Evolutionary conservation across 2,888 invertebrate genomes (phyloP).

Genomic region (Cheiracanthium punctorium): DNA sequence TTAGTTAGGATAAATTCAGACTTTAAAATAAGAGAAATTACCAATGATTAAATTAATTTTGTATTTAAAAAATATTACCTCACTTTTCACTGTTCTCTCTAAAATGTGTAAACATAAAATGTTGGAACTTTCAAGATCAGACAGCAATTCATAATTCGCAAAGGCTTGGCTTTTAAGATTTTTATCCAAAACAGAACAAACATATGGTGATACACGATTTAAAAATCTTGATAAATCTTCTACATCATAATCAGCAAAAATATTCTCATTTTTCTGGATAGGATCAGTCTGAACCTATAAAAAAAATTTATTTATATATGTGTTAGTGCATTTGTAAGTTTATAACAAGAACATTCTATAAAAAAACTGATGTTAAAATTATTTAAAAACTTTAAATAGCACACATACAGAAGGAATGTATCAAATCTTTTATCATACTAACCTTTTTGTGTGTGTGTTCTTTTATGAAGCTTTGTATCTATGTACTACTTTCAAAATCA

Average conservation of each 20-base stretch:
- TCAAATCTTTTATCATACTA: neutral
- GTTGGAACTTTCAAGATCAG: conserved; percentile 33
- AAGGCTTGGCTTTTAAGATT: conserved; percentile 55
- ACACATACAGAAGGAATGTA: neutral
- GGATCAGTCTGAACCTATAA: conserved; percentile 61
- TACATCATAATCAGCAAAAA: conserved; percentile 44
- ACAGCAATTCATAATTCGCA: conserved; percentile 42
- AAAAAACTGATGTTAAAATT: neutral
- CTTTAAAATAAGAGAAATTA: too few relatives aligned
- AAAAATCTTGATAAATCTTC: conserved; percentile 37
- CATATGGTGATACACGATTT: conserved; percentile 38
- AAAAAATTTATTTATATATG: neutral
- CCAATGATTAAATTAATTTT: too few relatives aligned
- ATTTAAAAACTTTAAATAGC: neutral
- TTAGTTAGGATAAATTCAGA: too few relatives aligned
- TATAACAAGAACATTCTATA: neutral
- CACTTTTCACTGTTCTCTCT: conserved; percentile 31
- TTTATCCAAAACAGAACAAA: conserved; percentile 56
- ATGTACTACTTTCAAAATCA: too few relatives aligned
- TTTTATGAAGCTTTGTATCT: neutral
- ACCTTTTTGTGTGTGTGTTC: neutral
- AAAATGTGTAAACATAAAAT: conserved; percentile 44
- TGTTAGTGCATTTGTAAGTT: too few relatives aligned
- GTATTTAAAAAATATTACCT: conserved; percentile 31
- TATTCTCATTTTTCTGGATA: conserved; percentile 3